Evolutionary conservation across 2,888 invertebrate genomes (phyloP), one percentile per base, ranked within the genome.

Genomic region (Epiblema foenella): DNA sequence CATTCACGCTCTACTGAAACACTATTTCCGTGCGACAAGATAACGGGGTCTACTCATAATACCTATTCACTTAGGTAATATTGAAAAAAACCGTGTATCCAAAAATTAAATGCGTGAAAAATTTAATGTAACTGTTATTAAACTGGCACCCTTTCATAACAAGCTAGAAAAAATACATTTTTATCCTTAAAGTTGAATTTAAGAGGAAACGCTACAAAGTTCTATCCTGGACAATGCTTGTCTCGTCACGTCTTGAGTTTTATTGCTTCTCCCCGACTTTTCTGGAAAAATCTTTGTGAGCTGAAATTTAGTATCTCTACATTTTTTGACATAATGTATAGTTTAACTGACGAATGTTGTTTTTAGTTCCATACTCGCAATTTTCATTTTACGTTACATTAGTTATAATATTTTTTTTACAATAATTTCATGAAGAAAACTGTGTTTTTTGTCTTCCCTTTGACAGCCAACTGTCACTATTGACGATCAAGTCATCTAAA

Each of bases 191-290:
- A 59, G 67, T 59, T 68, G 39, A 59, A 60, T 68, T 68, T 60
- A 68, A 56, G 42, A 62, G 56, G 49, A 64, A 64, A 64, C 51
- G 64, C 63, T 63, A 63, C 63, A 69, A 69, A 69, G 69, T 69
- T 68, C 54, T 68, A 18, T 15, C 20, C 57, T 49, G 63, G 39
- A 69, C 69, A 69, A 69, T 69, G 64, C 24, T 58, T 69, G 63
- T 64, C 69, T 51, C 64, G 58, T 51, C 69, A 64, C 63, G 64
- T 64, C 63, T 57, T 17, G 49, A 57, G 17, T 69, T 69, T 69
- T 63, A 69, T 69, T 63, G 51, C 66, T n/a, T 57, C 57, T 51
- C 51, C 59, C 24, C 60, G 29, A 62, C 68, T 56, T 68, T 62
- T 62, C 54, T 42, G 18, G 58, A 69, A 63, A 69, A 58, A 20